A percentile compares a stretch with the other conserved stretches of the same genome.
phyloP scores from a whole-genome alignment of 1,140 invertebrate species.

The silkworm (Bombyx mori) region DNA sequence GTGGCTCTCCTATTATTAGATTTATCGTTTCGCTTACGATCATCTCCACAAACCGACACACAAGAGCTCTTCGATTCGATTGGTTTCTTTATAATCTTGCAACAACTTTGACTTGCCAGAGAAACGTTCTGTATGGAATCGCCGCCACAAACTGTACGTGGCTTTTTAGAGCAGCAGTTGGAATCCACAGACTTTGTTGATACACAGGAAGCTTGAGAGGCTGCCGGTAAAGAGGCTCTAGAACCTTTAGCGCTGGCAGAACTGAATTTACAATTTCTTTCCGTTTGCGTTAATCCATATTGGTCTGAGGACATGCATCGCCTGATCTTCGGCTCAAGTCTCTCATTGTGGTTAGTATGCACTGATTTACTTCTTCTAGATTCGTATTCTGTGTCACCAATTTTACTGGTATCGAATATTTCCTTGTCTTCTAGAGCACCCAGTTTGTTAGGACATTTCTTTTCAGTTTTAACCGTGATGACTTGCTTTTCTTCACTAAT shows the following conservation, averaged over 20 bases:
- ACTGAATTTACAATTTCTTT: background rate
- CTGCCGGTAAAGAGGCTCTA: background rate
- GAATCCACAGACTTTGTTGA: background rate
- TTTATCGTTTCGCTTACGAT: constrained; percentile 1
- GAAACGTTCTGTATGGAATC: background rate
- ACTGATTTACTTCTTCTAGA: constrained; percentile 8
- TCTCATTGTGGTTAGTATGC: background rate
- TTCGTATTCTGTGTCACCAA: background rate
- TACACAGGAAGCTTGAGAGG: background rate
- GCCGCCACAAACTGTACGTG: background rate
- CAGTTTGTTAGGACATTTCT: constrained; percentile 10
- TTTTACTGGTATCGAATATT: background rate
- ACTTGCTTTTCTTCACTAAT: constrained; percentile 27
- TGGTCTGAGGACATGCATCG: constrained; percentile 5
- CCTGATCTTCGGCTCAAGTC: constrained; percentile 5
- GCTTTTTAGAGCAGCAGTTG: background rate
- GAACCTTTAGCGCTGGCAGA: background rate
- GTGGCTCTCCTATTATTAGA: background rate
- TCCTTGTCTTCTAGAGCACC: background rate
- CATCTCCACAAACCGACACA: background rate
- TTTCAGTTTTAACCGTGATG: constrained; percentile 27
- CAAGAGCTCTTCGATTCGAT: background rate
- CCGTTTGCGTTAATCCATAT: background rate
- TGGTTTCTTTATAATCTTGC: constrained; percentile 1
- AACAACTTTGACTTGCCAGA: background rate